Evolutionary conservation across 2,113 vertebrate species (phyloP), one percentile per base, ranked within the genome.

Genomic region (Tenrec ecaudatus): DNA sequence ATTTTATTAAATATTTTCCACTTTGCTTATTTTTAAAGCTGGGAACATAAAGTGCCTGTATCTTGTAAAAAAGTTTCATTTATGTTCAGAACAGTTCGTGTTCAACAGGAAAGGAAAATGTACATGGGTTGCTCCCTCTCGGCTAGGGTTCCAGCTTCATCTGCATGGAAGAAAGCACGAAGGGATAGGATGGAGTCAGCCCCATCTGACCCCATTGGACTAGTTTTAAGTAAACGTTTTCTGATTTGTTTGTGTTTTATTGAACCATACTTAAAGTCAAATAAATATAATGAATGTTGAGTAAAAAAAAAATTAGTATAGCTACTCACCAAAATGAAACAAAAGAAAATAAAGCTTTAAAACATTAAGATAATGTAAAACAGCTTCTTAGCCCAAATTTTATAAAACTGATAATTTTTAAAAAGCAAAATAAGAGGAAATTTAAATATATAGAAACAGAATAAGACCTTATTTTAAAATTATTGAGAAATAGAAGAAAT

Each of bases 31-130:
- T 97, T 97, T 94, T 95, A 95, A 97, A 96, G 96, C 97, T 95
- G 95, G 94, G 94, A 97, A 97, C 96, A 97, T 97, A 96, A 97
- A 97, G 97, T 97, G 97, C 97, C 97, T 97, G 96, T 97, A 97
- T 92, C 96, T 96, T 96, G 94, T 95, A 95, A 96, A 97, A 82
- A 96, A 93, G 40, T 90, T 40, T 84, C 64, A 38, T 93, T 88
- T 91, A 43, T 95, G 57, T 58, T 95, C 84, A 60, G 22, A 91
- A 36, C 68, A 71, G 69, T 91, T 89, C 33, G 43, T 66, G 81
- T 86, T 90, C 83, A 69, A 33, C 68, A 96, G 43, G 78, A 90
- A 95, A 78, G 90, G 83, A 62, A 87, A 79, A 66, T 78, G 27
- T 94, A 64, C 86, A 53, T 68, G 64, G 93, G 82, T 89, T 5